Base-by-base conservation (phyloP, 2,113 vertebrate species). In the Shinisaurus crocodilurus region DNA sequence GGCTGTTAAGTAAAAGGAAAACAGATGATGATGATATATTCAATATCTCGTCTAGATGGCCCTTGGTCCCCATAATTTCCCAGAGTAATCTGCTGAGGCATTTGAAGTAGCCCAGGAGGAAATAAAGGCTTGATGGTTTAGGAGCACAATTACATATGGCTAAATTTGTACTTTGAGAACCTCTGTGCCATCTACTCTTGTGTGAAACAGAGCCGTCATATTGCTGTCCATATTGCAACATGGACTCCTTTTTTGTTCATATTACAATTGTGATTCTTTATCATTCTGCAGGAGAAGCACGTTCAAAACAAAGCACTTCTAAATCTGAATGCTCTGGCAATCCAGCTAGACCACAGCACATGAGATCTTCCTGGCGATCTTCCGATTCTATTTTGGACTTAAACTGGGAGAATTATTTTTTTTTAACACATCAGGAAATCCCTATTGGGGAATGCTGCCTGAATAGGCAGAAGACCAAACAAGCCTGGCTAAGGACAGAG, bases 331-430 rank as follows among this genome's bases (percentile, higher is more conserved):
- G 45, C 10, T 48, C 40, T 16, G 13, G 37, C 70, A 89, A 45
- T 75, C 43, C 43, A 67, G 43, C 57, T 77, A 77, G 43, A n/a
- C 12, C 40, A 84, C 45, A 69, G 40, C 4, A 15, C 45, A 43
- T 54, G 50, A 82, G n/a, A 10, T 89, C 82, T 45, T 77, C 43
- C 60, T 90, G 74, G 45, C 74, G 40, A 43, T 69, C 43, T 77
- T 79, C 83, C 6, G 48, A 65, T 85, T 85, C 45, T 79, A 54
- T 90, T 90, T 43, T 32, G 45, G 37, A 80, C 75, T 85, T 85
- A 43, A 85, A 48, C 3, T 45, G 1, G 57, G 34, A 10, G 37
- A 60, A 23, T 29, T 54, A 9, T 54, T 60, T 60, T 60, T 60
- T 60, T 15, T 60, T 63, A 15, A 43, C 6, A 43, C 83, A 79